Evolutionary conservation across 2,113 vertebrate genomes (phyloP).

Genomic region (Serinus canaria): DNA sequence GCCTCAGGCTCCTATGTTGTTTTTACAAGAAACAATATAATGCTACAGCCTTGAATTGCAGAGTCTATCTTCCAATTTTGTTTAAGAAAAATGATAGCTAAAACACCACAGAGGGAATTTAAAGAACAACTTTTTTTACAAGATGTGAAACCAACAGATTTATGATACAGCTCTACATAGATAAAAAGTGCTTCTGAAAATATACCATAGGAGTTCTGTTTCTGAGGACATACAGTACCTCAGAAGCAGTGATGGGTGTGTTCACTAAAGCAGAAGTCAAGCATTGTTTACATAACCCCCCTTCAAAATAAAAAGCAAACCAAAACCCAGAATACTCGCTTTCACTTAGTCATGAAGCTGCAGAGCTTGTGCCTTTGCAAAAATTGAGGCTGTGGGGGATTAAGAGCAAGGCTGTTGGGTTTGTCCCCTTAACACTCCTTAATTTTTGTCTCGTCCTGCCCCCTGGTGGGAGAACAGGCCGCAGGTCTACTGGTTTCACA

Average conservation of each 20-base stretch:
- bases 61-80: neutral
- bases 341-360: neutral
- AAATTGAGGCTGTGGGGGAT: neutral
- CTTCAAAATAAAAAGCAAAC: neutral
- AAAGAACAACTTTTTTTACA: neutral
- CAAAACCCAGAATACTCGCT: neutral
- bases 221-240: neutral
- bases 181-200: neutral
- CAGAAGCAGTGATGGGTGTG: neutral
- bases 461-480: constrained; percentile 60
- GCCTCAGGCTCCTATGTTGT: neutral
- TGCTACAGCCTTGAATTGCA: neutral
- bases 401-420: neutral
- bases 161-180: neutral
- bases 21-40: neutral
- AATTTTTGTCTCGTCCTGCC: constrained; percentile 73
- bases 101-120: neutral
- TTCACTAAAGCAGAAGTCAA: neutral
- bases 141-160: neutral
- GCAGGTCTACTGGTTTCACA: neutral
- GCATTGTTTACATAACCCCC: neutral
- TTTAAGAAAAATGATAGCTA: neutral
- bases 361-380: neutral
- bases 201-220: neutral
- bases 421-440: neutral